Percentiles rank a stretch among this genome's conserved stretches.
phyloP scores from a whole-genome alignment of 1,140 invertebrate genomes.

The Bombus vancouverensis region DNA sequence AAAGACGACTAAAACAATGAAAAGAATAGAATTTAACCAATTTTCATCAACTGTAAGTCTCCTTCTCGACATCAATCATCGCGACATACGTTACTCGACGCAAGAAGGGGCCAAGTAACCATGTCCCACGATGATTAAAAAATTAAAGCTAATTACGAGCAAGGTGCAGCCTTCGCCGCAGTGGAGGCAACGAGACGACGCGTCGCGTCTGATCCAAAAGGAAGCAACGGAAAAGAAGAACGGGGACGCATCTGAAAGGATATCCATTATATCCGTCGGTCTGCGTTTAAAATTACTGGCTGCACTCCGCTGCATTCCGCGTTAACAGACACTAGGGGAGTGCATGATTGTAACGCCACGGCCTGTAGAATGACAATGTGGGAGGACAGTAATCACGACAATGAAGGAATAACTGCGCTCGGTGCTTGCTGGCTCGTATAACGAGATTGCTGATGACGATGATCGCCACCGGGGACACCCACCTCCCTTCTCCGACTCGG shows the following conservation, averaged over 20 bases:
- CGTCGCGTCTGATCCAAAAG: background rate
- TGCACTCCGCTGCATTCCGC: background rate
- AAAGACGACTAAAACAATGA: too few species aligned
- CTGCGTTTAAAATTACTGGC: constrained; percentile 38
- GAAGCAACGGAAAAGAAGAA: background rate
- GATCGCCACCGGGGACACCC: constrained; percentile 35
- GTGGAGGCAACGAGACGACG: background rate
- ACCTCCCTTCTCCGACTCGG: background rate
- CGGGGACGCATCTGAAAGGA: constrained; percentile 25
- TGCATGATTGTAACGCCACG: constrained; percentile 46
- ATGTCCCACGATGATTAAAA: background rate
- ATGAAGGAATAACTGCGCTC: constrained; percentile 66
- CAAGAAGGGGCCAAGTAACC: background rate
- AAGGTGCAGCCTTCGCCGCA: background rate
- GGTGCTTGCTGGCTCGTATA: constrained; percentile 39
- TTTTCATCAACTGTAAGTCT: too few species aligned
- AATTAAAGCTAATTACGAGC: constrained; percentile 21
- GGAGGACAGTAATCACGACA: constrained; percentile 65
- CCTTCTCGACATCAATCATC: too few species aligned
- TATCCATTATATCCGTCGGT: constrained; percentile 39
- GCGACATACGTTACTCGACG: background rate
- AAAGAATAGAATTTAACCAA: too few species aligned
- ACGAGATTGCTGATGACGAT: constrained; percentile 62
- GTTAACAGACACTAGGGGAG: constrained; percentile 10
- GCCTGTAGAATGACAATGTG: constrained; percentile 39